Conservation (phyloP, 2,797 vertebrate species). For the Ispidina lecontei region DNA sequence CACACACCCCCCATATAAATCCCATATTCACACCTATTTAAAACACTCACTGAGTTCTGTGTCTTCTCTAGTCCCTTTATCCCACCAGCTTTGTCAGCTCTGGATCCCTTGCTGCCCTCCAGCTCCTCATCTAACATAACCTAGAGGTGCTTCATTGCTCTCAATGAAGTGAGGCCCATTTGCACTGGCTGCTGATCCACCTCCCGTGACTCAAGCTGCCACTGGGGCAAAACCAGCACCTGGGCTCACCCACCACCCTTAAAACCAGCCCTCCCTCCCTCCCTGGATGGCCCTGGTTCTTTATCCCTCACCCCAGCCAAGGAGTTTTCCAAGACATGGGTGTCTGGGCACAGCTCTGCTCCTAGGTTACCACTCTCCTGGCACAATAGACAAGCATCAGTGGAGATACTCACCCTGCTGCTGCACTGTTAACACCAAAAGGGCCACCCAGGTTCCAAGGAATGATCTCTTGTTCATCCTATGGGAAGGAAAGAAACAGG, state of each 20-base stretch:
- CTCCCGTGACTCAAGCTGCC: rapidly evolving
- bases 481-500: not conserved
- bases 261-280: no score
- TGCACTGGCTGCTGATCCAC: not conserved
- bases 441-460: constrained; percentile 88
- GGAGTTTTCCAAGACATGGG: not conserved
- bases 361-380: not conserved
- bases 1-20: not conserved
- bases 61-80: no score
- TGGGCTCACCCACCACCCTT: not conserved
- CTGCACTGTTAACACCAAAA: constrained; percentile 82
- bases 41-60: rapidly evolving
- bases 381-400: not conserved
- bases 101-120: rapidly evolving
- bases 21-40: rapidly evolving
- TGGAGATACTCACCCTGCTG: constrained; percentile 82
- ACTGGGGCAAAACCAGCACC: not conserved
- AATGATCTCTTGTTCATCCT: constrained; percentile 92
- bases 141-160: not conserved
- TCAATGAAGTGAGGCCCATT: not conserved
- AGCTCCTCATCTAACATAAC: not conserved
- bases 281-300: not conserved
- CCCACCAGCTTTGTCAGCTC: not conserved
- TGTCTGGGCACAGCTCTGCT: not conserved
- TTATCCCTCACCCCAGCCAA: not conserved